These are phyloP conservation scores for Pseudocheirus occidentalis DNA, from an alignment of 2,797 vertebrate genomes.

Conservation along the genomic window DNA sequence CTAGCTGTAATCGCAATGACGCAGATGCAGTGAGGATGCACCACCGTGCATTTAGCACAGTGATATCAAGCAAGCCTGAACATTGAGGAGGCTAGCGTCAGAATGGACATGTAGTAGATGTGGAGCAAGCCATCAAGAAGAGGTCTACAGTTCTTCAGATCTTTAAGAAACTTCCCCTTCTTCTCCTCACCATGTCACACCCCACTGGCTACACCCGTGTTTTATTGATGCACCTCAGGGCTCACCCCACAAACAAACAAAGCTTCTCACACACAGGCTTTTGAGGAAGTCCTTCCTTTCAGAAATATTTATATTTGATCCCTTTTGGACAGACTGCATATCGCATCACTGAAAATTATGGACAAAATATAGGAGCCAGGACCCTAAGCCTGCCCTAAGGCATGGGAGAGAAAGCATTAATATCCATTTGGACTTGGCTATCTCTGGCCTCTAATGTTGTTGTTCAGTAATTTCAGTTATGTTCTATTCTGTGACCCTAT, in stretches of 20 bases:
- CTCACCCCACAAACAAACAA: slow-evolving; percentile 60
- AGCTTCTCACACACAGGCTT: slow-evolving; percentile 70
- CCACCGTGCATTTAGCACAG: neutral
- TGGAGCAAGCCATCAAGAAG: neutral
- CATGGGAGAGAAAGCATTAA: slow-evolving; percentile 80
- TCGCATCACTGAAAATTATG: slow-evolving; percentile 72
- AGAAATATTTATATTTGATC: slow-evolving; percentile 74
- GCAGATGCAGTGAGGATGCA: neutral
- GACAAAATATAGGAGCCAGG: slow-evolving; percentile 61
- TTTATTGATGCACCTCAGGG: slow-evolving; percentile 37
- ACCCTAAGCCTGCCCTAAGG: slow-evolving; percentile 61
- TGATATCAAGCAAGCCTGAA: neutral
- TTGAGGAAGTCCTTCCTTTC: slow-evolving; percentile 71
- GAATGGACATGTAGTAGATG: neutral
- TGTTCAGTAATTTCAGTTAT: no score
- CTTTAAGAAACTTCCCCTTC: neutral
- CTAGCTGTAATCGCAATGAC: neutral
- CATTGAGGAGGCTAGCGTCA: neutral
- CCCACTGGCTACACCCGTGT: neutral
- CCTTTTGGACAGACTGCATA: slow-evolving; percentile 72
- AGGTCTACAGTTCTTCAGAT: neutral
- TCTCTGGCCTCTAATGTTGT: slow-evolving; percentile 72
- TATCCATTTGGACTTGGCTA: slow-evolving; percentile 80
- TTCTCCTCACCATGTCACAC: neutral
- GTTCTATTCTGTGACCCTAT: no score